Evolutionary conservation across 2,797 vertebrate species (phyloP).

Genomic region (Micrastur ruficollis): DNA sequence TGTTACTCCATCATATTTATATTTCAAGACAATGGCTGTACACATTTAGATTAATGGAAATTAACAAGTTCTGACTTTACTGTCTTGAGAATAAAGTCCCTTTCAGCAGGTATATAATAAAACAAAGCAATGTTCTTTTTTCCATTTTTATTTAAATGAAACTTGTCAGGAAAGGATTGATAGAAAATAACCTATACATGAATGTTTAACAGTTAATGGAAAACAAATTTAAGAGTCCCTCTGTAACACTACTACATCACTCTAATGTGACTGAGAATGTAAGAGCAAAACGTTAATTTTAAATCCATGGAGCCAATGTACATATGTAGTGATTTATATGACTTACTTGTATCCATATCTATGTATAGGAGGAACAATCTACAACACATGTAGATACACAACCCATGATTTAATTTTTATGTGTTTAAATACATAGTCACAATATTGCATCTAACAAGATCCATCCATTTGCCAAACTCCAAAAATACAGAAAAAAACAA

Average conservation of each 20-base stretch:
- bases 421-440: neutral
- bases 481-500: neutral
- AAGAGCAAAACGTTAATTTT: neutral
- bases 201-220: neutral
- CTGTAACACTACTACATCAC: neutral
- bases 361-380: neutral
- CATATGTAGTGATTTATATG: neutral
- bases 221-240: neutral
- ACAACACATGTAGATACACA: neutral
- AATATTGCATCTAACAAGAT: neutral
- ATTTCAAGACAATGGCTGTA: neutral
- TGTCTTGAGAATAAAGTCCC: neutral
- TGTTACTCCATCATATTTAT: conserved; percentile 34
- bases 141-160: neutral
- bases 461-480: neutral
- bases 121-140: neutral
- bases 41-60: conserved; percentile 26
- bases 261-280: neutral
- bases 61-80: conserved; percentile 6
- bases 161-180: neutral
- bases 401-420: neutral
- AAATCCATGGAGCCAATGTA: neutral
- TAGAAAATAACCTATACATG: neutral
- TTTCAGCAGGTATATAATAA: neutral
- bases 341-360: neutral